These are phyloP conservation scores for Salmo trutta DNA, from an alignment of 2,797 vertebrate genomes.

Conservation along the genomic window DNA sequence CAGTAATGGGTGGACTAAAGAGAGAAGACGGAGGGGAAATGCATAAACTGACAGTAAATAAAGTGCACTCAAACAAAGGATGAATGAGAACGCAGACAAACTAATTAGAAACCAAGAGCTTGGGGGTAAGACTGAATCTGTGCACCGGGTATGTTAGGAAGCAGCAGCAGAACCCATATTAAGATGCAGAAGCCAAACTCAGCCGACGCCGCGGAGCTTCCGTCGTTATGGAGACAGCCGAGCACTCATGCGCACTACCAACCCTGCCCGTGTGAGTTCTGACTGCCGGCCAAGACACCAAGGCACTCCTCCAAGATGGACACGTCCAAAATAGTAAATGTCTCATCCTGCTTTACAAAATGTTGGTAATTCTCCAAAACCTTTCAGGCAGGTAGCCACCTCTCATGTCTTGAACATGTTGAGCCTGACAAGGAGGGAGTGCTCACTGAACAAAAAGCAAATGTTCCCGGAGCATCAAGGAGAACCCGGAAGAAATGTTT, in stretches of 20 bases:
- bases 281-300: not conserved
- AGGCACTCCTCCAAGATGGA: not conserved
- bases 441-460: not conserved
- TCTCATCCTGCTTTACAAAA: not conserved
- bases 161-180: not conserved
- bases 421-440: not conserved
- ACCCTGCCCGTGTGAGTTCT: not conserved
- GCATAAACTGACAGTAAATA: not conserved
- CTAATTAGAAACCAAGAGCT: no score
- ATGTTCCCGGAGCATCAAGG: not conserved
- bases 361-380: not conserved
- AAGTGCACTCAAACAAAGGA: not conserved
- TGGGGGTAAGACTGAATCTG: not conserved
- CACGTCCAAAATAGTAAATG: not conserved
- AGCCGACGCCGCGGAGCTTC: slow-evolving; percentile 3
- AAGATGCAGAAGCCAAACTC: not conserved
- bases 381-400: slow-evolving; percentile 2
- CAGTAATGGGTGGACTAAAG: not conserved
- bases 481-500: not conserved
- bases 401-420: not conserved
- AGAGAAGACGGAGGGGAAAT: not conserved
- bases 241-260: not conserved
- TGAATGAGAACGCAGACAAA: not conserved
- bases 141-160: not conserved
- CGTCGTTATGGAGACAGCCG: slow-evolving; percentile 8